Evolutionary conservation across 2,888 invertebrate species (phyloP), one percentile per base, ranked within the genome.

Genomic region (Tiliacea aurago): DNA sequence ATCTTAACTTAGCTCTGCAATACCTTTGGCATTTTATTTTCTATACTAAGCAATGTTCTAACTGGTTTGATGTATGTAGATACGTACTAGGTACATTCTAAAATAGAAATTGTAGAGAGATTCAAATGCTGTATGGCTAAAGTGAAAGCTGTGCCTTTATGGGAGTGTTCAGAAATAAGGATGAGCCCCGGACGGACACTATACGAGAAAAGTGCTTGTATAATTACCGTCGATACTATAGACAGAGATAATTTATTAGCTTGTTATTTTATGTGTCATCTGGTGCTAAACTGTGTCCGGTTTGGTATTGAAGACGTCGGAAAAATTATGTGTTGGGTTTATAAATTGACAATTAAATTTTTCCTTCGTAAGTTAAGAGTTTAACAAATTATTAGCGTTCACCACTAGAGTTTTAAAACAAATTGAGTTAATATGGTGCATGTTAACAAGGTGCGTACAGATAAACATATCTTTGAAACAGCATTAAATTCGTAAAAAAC

Each of bases 121-220:
- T 85, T 87, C 86, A 83, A 86, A 82, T 86, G 81, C 76, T 68
- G 69, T 73, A 73, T 84, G 74, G 77, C 62, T 80, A 73, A 87
- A 90, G 91, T 89, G 91, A 91, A 91, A 91, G 91, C 88, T 62
- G 69, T 70, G 79, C 83, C 80, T 80, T 86, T 87, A 87, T 89
- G 87, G 89, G 78, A 77, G 84, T 84, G 77, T 73, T 77, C 76
- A 81, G 83, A 89, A 76, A 83, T 85, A 86, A 85, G 91, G 91
- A 90, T 90, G 91, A 87, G 89, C 86, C 61, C 62, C 76, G 77
- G 77, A 77, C 83, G 76, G 86, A 83, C n/a, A n/a, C n/a, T n/a
- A n/a, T 84, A 88, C 90, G 86, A 87, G 91, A 77, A 76, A 86
- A 76, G 69, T 73, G 63, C 76, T 73, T 76, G 76, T 78, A 73